A percentile compares a stretch with the other conserved stretches of the same genome.
These are phyloP conservation scores for Azemiops feae DNA, from an alignment of 2,113 vertebrate species.

Conservation along the genomic window DNA sequence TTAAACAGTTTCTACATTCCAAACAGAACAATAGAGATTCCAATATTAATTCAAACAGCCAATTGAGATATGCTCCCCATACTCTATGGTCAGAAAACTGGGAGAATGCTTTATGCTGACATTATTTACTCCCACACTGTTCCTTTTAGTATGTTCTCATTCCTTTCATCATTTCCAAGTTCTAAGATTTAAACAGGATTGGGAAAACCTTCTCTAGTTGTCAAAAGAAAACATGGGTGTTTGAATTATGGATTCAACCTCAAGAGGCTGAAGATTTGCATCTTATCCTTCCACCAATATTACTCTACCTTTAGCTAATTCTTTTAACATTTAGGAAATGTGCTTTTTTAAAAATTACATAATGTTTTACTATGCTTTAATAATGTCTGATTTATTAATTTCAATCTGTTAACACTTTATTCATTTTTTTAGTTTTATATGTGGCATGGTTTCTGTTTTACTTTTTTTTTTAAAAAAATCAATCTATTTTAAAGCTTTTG, in stretches of 20 bases:
- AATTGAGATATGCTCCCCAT: background rate
- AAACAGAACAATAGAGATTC: background rate
- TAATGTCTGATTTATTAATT: background rate
- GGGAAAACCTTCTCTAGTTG: background rate
- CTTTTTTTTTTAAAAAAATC: background rate
- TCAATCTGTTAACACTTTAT: background rate
- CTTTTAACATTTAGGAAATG: background rate
- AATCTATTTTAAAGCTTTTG: slow-evolving; percentile 12
- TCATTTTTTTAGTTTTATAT: background rate
- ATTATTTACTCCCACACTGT: background rate
- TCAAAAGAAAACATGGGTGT: background rate
- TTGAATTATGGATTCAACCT: background rate
- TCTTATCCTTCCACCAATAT: background rate
- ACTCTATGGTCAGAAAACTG: background rate
- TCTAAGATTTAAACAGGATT: background rate
- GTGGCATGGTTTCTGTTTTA: background rate
- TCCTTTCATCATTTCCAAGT: background rate
- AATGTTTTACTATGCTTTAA: background rate
- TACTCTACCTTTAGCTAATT: too few relatives aligned
- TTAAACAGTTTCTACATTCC: background rate
- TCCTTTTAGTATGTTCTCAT: background rate
- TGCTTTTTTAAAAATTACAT: background rate
- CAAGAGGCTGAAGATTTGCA: background rate
- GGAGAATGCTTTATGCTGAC: background rate
- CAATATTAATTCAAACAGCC: background rate